Evolutionary conservation across 2,888 invertebrate genomes (phyloP), one percentile per base, ranked within the genome.

Genomic region (Byasa hedistus): DNA sequence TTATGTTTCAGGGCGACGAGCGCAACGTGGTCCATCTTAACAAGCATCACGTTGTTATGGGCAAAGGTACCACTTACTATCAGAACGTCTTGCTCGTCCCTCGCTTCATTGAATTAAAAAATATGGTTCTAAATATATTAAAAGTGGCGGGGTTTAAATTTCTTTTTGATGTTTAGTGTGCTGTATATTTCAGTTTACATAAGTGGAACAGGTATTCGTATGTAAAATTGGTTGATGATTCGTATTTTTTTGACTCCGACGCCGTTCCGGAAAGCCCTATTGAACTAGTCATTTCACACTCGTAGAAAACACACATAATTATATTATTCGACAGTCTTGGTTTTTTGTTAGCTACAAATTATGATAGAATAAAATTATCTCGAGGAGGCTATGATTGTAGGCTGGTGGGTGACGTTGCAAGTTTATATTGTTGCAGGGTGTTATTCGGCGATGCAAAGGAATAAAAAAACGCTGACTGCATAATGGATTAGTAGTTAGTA

Each of bases 201-300:
- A 48, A 7, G n/a, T 48, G 3, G 48, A 4, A 48, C 19, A 5
- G 19, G n/a, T 54, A 22, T 54, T 22, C 52, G n/a, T 22, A 22
- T 54, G 15, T 54, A n/a, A 22, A 54, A 22, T 22, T 54, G 52
- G 22, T 22, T n/a, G 32, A 80, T 82, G 82, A 83, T 74, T 81
- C 71, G 76, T 73, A 72, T 81, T 54, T 48, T 48, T 48, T 70
- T 64, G 62, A 57, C 66, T 68, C 64, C 58, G 62, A 56, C 67
- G 61, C 75, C 57, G 68, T 66, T 61, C 73, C 73, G 76, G 74
- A 74, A 76, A 74, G 72, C 72, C 76, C 79, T 85, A 88, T 88
- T 88, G 85, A 88, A 87, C 88, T 87, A 85, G 84, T 87, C 81
- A 87, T 89, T 89, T 90, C 86, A 86, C 86, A 86, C 84, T 82